Base-by-base conservation (phyloP, 2,797 vertebrate species). In the Lutjanus campechanus region DNA sequence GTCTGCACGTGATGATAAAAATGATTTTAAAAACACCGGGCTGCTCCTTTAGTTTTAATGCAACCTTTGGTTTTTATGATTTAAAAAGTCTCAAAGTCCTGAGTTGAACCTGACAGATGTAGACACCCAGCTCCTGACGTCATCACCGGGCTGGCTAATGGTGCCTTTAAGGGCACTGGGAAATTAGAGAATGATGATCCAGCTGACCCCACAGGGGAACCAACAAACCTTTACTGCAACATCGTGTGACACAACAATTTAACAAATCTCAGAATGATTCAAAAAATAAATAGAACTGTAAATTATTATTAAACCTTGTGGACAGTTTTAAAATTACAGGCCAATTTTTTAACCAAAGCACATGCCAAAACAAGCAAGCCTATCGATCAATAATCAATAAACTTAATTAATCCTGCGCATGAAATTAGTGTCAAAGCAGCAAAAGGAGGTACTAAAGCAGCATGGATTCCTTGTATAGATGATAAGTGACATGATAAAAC, bases 51-150 rank as follows among this genome's bases (percentile, higher is more conserved):
- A 8, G 19, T 41, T 56, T 36, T 36, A 36, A 36, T 56, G 12
- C 22, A 58, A 20, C 7, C 12, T 36, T 29, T 15, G 43, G 7
- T 22, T 11, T 47, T 12, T 8, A 36, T 17, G 29, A 36, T 69
- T 25, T 46, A 29, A 41, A 29, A 41, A 51, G 36, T 36, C 8
- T 50, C 19, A 5, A 58, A 81, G 60, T 70, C 81, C 80, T 58
- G 10, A 82, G 12, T 19, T 88, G 66, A 91, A 76, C 85, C 66
- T 64, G 73, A 47, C 59, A 49, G 56, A 50, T 11, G 72, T 10
- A 58, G 15, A 63, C 84, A 65, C 69, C 76, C 65, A 66, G 50
- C 41, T 12, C 1, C 68, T 85, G 83, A 92, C 91, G 91, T 92
- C 86, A 92, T 4, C 60, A 53, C 40, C 13, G 62, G 78, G 71